A percentile compares a stretch with the other conserved stretches of the same genome.
Conservation (phyloP, 2,113 vertebrate species). For the Hippolais icterina region DNA sequence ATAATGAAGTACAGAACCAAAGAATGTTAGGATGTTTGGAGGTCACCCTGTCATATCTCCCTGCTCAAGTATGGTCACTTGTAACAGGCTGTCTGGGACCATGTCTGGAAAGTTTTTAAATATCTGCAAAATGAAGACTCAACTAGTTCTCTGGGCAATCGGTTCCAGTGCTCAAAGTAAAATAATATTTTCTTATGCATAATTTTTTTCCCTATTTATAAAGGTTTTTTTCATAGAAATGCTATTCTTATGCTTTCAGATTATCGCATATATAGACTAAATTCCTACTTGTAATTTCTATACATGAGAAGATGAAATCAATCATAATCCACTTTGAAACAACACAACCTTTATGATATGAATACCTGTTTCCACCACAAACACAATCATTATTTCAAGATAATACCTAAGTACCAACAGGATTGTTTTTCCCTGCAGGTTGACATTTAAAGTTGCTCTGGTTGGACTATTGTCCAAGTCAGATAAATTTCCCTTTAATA, state of each 20-base stretch:
- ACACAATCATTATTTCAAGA: not conserved
- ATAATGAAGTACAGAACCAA: not conserved
- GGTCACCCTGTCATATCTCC: not conserved
- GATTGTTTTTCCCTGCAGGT: not conserved
- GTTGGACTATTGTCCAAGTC: not conserved
- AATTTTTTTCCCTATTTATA: not conserved
- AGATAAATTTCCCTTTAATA: not conserved
- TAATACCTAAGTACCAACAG: not conserved
- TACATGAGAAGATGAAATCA: not conserved
- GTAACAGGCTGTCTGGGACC: fast-evolving
- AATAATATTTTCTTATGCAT: not conserved
- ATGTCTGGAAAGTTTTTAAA: not conserved
- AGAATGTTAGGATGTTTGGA: not conserved
- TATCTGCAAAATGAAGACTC: not conserved
- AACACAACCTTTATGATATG: not conserved
- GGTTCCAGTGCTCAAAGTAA: not conserved
- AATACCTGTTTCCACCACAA: not conserved
- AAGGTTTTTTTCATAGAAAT: not conserved
- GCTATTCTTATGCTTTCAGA: not conserved
- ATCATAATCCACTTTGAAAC: not conserved
- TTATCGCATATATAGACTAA: not conserved
- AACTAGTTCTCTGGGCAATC: not conserved
- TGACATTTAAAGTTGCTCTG: not conserved
- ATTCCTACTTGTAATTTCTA: not conserved
- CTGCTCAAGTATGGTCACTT: not conserved